A percentile compares a stretch with the other conserved stretches of the same genome.
Conservation (phyloP, 2,113 vertebrate genomes). For the Sardina pilchardus region DNA sequence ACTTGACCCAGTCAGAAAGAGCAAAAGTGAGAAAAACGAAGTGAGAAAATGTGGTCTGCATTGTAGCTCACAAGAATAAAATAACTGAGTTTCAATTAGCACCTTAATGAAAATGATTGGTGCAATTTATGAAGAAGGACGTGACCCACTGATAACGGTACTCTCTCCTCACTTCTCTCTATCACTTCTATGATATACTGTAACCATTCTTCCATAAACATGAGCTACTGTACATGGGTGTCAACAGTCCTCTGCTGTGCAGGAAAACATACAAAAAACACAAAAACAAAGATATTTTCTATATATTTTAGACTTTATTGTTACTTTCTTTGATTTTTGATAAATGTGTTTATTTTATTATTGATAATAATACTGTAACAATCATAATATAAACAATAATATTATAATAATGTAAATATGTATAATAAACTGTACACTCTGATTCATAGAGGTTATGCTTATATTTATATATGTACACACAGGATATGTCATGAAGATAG, state of each 20-base stretch:
- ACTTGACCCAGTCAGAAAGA: not conserved
- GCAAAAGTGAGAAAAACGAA: not conserved
- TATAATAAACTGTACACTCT: slow-evolving; percentile 47
- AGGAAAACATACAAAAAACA: not conserved
- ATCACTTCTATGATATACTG: not conserved
- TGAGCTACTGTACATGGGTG: not conserved
- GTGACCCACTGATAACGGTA: too few species aligned
- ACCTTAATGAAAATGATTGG: not conserved
- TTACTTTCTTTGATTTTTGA: slow-evolving; percentile 43
- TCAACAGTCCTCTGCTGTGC: not conserved
- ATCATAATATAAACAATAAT: slow-evolving; percentile 45
- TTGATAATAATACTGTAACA: slow-evolving; percentile 43
- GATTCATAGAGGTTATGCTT: slow-evolving; percentile 35
- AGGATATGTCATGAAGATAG: slow-evolving; percentile 28
- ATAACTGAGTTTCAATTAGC: not conserved
- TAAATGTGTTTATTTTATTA: slow-evolving; percentile 46
- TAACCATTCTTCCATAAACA: not conserved
- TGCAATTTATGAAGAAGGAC: too few species aligned
- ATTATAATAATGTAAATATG: slow-evolving; percentile 29
- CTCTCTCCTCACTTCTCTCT: too few species aligned
- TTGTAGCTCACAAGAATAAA: not conserved
- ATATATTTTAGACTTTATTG: slow-evolving; percentile 49
- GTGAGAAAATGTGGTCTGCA: not conserved
- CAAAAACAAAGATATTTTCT: not conserved
- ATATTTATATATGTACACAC: slow-evolving; percentile 43